phyloP scores from a whole-genome alignment of 2,797 vertebrate genomes.

The Galaxias olidus region DNA sequence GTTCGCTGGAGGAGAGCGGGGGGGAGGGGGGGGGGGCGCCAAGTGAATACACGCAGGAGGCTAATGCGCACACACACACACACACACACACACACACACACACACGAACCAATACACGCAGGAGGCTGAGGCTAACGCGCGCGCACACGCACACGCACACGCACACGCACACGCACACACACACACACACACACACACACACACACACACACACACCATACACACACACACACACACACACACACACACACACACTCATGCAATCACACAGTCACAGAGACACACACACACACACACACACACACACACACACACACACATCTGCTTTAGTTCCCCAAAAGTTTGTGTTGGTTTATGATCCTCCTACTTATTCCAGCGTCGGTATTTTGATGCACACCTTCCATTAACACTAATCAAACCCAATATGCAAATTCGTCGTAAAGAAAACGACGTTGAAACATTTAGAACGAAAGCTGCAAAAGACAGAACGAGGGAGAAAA shows the following conservation, averaged over 20 bases:
- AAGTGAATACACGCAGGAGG: neutral
- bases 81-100: constrained; percentile 11
- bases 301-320: neutral
- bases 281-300: constrained; percentile 4
- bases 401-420: no score
- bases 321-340: neutral
- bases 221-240: constrained; percentile 7
- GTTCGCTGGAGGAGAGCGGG: no score
- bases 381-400: no score
- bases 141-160: constrained; percentile 2
- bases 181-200: constrained; percentile 5
- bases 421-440: no score
- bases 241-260: constrained; percentile 5
- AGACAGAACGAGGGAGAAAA: neutral
- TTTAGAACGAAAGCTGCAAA: no score
- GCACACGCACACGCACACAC: neutral
- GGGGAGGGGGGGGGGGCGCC: neutral
- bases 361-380: no score
- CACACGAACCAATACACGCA: no score
- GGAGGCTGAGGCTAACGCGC: no score
- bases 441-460: no score
- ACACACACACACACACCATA: neutral
- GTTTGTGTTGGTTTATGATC: neutral
- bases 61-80: constrained; percentile 1
- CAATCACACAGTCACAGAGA: no score